Evolutionary conservation across 2,797 vertebrate genomes (phyloP).

Genomic region (Agapornis canus): DNA sequence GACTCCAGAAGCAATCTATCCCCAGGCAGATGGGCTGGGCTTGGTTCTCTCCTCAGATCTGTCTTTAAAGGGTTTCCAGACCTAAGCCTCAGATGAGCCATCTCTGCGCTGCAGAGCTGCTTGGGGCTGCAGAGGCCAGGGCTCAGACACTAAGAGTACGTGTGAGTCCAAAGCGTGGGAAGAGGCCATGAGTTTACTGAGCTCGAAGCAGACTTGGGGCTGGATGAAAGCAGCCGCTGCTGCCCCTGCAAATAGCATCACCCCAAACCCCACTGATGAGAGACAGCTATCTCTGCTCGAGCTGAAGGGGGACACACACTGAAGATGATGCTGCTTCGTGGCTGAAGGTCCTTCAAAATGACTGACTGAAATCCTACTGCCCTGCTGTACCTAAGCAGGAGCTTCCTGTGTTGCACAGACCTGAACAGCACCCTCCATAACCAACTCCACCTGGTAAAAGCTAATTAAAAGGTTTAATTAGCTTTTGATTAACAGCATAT

Average conservation of each 20-base stretch:
- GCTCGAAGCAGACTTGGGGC: fast-evolving
- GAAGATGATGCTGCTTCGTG: background rate
- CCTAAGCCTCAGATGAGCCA: background rate
- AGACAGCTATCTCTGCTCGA: background rate
- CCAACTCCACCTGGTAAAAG: background rate
- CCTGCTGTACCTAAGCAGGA: background rate
- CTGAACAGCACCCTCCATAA: background rate
- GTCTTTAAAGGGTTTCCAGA: background rate
- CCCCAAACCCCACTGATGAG: background rate
- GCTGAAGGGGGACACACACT: background rate
- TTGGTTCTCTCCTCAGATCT: background rate
- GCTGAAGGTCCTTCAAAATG: background rate
- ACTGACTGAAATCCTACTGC: background rate
- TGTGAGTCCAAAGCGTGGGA: background rate
- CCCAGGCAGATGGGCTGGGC: background rate
- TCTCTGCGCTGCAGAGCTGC: background rate
- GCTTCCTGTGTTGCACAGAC: background rate
- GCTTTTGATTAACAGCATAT: slow-evolving; percentile 8
- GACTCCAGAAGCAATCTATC: background rate
- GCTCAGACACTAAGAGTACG: background rate
- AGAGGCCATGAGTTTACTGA: fast-evolving
- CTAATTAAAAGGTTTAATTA: slow-evolving; percentile 23
- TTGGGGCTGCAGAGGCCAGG: background rate
- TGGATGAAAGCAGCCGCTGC: background rate
- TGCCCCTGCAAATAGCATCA: background rate